These are phyloP conservation scores for Desmodus rotundus DNA, from an alignment of 2,113 vertebrate genomes.

Conservation along the genomic window DNA sequence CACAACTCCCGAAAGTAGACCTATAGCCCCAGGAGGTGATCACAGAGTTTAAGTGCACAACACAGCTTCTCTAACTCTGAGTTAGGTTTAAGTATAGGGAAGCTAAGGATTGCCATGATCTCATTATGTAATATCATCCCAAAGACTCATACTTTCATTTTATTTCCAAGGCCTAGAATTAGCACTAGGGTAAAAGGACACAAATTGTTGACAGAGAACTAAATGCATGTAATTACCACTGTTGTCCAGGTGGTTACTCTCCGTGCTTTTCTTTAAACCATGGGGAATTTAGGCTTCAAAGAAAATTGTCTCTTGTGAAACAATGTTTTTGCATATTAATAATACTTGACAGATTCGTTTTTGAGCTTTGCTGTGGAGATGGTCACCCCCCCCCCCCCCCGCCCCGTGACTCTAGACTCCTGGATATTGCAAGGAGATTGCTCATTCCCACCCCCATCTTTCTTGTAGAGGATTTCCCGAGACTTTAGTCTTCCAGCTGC, in stretches of 20 bases:
- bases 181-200: neutral
- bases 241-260: neutral
- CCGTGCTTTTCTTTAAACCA: neutral
- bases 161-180: neutral
- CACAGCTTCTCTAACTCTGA: neutral
- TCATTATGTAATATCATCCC: neutral
- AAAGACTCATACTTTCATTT: neutral
- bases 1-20: neutral
- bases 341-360: neutral
- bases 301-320: neutral
- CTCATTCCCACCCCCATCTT: neutral
- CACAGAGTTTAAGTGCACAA: neutral
- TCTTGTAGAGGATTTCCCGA: neutral
- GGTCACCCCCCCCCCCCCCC: too few relatives aligned
- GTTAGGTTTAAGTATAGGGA: neutral
- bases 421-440: neutral
- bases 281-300: neutral
- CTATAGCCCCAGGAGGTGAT: neutral
- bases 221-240: neutral
- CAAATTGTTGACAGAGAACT: neutral
- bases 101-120: neutral
- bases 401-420: too few relatives aligned
- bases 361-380: neutral
- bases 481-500: neutral
- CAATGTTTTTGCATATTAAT: neutral